Evolutionary conservation across 2,888 invertebrate genomes (phyloP).

Genomic region (Drosophila differens): DNA sequence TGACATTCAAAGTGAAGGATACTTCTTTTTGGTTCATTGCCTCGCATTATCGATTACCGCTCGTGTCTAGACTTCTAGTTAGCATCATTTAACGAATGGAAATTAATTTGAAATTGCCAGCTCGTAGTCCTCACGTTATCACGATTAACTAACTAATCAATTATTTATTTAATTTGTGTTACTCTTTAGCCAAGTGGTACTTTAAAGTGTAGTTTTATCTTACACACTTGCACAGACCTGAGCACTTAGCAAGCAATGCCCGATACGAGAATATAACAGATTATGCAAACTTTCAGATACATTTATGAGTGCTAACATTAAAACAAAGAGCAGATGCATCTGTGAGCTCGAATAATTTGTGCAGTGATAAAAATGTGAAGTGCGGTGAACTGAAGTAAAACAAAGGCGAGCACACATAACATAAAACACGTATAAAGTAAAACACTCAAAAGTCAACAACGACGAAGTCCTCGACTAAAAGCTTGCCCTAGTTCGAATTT

Average conservation of each 20-base stretch:
- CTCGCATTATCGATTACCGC: slow-evolving; percentile 6
- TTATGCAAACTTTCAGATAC: slow-evolving; percentile 43
- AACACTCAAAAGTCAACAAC: slow-evolving; percentile 17
- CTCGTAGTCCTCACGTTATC: neutral
- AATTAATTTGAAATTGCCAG: slow-evolving; percentile 11
- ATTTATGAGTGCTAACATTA: slow-evolving; percentile 33
- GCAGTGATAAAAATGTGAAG: slow-evolving; percentile 52
- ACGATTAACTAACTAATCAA: neutral
- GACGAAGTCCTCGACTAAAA: slow-evolving; percentile 30
- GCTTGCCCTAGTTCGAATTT: slow-evolving; percentile 63
- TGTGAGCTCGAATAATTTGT: slow-evolving; percentile 24
- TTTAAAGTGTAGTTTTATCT: neutral
- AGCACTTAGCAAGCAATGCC: slow-evolving; percentile 3
- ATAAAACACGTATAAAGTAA: slow-evolving; percentile 18
- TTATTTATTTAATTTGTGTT: slow-evolving; percentile 6
- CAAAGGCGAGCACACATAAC: slow-evolving; percentile 19
- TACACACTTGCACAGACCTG: slow-evolving; percentile 44
- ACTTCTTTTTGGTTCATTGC: slow-evolving; percentile 14
- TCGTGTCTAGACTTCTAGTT: slow-evolving; percentile 53
- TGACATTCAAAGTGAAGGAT: neutral
- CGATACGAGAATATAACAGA: slow-evolving; percentile 11
- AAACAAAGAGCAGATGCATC: slow-evolving; percentile 18
- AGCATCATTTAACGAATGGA: slow-evolving; percentile 29
- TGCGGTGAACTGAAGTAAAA: slow-evolving; percentile 47
- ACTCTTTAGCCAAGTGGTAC: neutral